Evolutionary conservation across 2,113 vertebrate species (phyloP).

Genomic region (Anarrhichthys ocellatus): DNA sequence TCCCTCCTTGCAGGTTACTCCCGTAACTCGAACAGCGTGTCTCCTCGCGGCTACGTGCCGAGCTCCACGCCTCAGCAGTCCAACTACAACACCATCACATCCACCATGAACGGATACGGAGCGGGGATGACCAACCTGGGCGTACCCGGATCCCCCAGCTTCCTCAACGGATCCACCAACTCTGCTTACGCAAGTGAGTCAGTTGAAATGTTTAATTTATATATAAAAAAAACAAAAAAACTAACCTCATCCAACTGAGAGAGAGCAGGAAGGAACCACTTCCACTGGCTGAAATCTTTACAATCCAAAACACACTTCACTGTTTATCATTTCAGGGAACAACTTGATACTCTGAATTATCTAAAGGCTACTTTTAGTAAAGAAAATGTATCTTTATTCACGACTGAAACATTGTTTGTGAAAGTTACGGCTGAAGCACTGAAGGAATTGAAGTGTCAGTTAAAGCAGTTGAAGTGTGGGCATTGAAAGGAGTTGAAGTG

Average conservation of each 20-base stretch:
- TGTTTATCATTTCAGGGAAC: neutral
- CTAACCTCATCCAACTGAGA: neutral
- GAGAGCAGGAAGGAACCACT: neutral
- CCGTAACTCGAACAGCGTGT: constrained; percentile 90
- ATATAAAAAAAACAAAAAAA: neutral
- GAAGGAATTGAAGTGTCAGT: neutral
- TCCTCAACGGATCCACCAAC: constrained; percentile 95
- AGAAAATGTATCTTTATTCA: neutral
- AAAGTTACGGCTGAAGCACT: neutral
- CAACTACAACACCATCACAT: constrained; percentile 89
- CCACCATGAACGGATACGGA: constrained; percentile 91
- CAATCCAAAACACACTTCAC: neutral
- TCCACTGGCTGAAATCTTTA: no score
- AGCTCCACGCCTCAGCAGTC: constrained; percentile 94
- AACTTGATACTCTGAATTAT: no score
- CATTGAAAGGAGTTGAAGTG: no score
- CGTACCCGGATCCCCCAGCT: constrained; percentile 93
- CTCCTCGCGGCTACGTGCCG: constrained; percentile 90
- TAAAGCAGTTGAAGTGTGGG: neutral
- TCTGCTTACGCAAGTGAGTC: constrained; percentile 96
- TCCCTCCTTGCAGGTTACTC: constrained; percentile 86
- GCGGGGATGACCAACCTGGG: constrained; percentile 91
- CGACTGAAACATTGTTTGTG: neutral
- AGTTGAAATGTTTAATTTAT: rapidly evolving
- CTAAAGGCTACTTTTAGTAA: neutral